Percentiles rank a stretch among this genome's conserved stretches.
These are phyloP conservation scores for Stenopsyche tienmushanensis DNA, from an alignment of 1,140 invertebrate genomes.

Conservation along the genomic window DNA sequence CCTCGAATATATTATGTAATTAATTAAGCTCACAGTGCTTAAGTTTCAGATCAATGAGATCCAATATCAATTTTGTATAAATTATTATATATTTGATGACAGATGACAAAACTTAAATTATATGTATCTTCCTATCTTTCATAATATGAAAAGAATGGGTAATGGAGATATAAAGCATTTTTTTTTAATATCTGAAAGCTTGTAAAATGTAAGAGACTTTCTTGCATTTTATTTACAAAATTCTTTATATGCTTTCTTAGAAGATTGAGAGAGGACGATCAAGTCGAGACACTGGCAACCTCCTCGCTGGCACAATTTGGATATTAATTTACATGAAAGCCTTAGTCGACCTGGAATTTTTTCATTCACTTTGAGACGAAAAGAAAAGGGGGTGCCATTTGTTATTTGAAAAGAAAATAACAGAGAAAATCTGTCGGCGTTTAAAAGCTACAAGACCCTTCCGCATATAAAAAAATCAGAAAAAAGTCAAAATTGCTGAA, in stretches of 20 bases:
- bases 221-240: not conserved
- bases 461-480: no score
- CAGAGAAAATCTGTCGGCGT: not conserved
- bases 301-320: not conserved
- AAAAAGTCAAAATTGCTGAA: no score
- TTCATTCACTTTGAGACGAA: not conserved
- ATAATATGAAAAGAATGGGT: not conserved
- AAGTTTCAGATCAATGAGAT: no score
- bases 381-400: not conserved
- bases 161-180: not conserved
- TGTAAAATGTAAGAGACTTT: no score
- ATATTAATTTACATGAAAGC: conserved; percentile 11
- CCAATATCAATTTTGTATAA: no score
- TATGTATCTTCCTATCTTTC: not conserved
- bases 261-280: not conserved
- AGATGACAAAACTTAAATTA: no score
- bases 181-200: not conserved
- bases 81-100: no score
- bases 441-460: not conserved
- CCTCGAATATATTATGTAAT: no score
- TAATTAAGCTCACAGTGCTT: no score
- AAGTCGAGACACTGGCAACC: not conserved
- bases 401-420: conserved; percentile 3
- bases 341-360: conserved; percentile 1
- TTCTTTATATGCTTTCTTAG: not conserved